Conservation (phyloP, 2,113 vertebrate genomes). For the Dendropsophus ebraccatus region DNA sequence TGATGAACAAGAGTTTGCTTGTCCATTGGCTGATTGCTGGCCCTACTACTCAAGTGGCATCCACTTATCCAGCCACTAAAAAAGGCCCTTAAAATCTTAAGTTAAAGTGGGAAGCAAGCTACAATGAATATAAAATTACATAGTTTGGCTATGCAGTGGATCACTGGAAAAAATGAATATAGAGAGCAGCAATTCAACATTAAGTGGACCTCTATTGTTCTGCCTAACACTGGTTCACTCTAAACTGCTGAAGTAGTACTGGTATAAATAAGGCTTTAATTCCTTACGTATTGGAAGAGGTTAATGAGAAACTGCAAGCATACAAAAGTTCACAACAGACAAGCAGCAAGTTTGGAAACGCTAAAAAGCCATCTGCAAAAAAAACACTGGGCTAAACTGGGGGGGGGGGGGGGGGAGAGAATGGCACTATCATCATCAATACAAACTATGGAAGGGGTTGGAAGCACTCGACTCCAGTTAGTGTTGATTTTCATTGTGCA, state of each 20-base stretch:
- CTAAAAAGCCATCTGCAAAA: neutral
- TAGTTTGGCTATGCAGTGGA: neutral
- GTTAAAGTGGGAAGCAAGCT: neutral
- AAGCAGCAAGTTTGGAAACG: neutral
- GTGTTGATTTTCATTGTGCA: conserved; percentile 33
- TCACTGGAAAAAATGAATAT: neutral
- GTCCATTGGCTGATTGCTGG: no score
- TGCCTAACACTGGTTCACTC: conserved; percentile 29
- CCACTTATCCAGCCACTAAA: no score
- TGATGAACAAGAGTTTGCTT: no score
- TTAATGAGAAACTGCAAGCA: conserved; percentile 18
- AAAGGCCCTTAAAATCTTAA: neutral
- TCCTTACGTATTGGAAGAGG: conserved; percentile 54
- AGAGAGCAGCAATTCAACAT: conserved; percentile 22
- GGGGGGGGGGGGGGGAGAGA: neutral
- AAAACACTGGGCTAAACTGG: neutral
- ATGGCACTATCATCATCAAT: neutral
- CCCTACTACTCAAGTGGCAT: no score
- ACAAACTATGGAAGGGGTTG: conserved; percentile 27
- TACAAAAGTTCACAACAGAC: neutral
- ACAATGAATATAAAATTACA: neutral
- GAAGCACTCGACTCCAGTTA: conserved; percentile 52
- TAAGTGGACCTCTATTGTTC: conserved; percentile 28
- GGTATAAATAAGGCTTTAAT: conserved; percentile 52
- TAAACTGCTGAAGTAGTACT: conserved; percentile 44